Evolutionary conservation across 2,113 vertebrate species (phyloP), one percentile per base, ranked within the genome.

Genomic region (Poeciliopsis retropinna): DNA sequence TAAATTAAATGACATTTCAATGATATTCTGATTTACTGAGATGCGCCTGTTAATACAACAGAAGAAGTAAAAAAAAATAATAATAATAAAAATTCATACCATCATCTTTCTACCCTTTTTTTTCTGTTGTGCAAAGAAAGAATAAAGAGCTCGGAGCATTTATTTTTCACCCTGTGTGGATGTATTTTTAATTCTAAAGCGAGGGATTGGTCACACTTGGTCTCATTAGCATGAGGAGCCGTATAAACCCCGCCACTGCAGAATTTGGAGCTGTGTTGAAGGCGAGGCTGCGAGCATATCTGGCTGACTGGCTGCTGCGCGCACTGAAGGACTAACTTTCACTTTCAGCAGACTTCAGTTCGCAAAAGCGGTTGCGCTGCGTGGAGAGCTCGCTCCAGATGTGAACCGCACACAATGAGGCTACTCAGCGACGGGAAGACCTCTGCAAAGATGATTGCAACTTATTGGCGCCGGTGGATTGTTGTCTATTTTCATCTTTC

Each of bases 171-270:
- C 19, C 30, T 54, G 29, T 47, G 14, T 34, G 83, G 84, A 73
- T 78, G 72, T 91, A 91, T 92, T 94, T 93, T 92, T 91, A 90
- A 90, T 94, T 94, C 90, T 87, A 81, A 87, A 92, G 92, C 77
- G 81, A 82, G 86, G 87, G 70, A 85, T 86, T 94, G 93, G 93
- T 89, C 91, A 93, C 93, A 93, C 91, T 90, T 87, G 72, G 82
- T 90, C 90, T 91, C 84, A 96, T 97, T 97, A 96, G 95, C 96
- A 97, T 97, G 95, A 81, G 92, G 83, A 95, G 94, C 88, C 83
- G 93, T 96, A 96, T 95, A 93, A 96, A 96, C 88, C n/a, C 87
- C 29, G 88, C 91, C 91, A 87, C 92, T 90, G 93, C 92, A 91
- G 90, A 84, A 89, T 90, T 84, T 73, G 70, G 91, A 91, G 89